These are phyloP conservation scores for Podocnemis expansa DNA, from an alignment of 2,113 vertebrate species.

Conservation along the genomic window DNA sequence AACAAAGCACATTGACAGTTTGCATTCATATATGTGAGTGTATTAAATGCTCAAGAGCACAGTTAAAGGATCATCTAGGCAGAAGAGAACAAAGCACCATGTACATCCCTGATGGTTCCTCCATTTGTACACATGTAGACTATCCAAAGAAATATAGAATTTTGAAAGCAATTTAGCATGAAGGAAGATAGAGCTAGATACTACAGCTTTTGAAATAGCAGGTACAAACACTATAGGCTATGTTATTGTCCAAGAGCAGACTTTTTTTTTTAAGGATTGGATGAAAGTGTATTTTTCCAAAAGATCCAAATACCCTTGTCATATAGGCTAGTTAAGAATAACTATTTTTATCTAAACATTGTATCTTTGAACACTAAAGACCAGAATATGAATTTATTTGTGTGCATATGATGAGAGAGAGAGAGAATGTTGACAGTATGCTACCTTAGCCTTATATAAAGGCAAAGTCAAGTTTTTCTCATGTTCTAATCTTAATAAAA, in stretches of 20 bases:
- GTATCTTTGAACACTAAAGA: not conserved
- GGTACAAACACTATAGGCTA: not conserved
- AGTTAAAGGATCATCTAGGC: not conserved
- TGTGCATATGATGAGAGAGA: not conserved
- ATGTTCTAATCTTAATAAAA: conserved; percentile 43
- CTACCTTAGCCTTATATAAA: not conserved
- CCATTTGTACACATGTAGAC: rapidly evolving
- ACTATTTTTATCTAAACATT: not conserved
- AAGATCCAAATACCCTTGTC: not conserved
- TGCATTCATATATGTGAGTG: rapidly evolving
- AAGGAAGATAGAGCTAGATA: not conserved
- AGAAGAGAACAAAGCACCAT: not conserved
- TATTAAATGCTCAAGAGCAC: not conserved
- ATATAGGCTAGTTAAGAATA: not conserved
- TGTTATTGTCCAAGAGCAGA: not conserved
- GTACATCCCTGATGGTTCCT: not conserved
- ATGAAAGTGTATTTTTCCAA: not conserved
- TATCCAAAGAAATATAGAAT: not conserved
- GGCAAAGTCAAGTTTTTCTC: conserved; percentile 36
- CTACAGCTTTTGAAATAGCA: not conserved
- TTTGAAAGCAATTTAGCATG: not conserved
- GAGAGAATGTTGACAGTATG: not conserved
- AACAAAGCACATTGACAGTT: not conserved
- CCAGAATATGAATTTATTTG: not conserved
- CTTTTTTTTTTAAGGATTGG: not conserved